Base-by-base conservation (phyloP, 2,113 vertebrate genomes). In the Prietella phreatophila region DNA sequence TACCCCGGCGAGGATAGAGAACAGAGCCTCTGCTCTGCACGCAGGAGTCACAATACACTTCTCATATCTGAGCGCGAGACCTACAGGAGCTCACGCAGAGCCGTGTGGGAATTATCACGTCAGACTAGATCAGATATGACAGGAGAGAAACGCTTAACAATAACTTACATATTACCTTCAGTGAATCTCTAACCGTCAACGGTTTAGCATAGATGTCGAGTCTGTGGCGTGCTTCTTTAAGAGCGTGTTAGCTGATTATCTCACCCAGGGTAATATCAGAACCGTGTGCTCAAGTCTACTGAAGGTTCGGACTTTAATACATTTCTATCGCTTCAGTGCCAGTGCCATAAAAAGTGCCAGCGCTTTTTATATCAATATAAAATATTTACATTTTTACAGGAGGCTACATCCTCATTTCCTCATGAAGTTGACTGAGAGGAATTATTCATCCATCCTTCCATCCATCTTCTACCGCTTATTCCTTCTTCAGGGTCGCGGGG, bases 11-110 rank as follows among this genome's bases (percentile, higher is more conserved):
- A 82, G 83, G 84, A 88, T 88, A 55, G 47, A 80, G 85, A 76
- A 84, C 61, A 81, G 47, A 69, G 47, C 14, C 58, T 61, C 86
- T 61, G 82, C 42, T 39, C 71, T 84, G 82, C 11, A 47, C 81
- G 4, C 13, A 5, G 82, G 73, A 63, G 80, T 81, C 55, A 78
- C 56, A 61, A 85, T 85, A 60, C 56, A 63, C 82, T 14, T 67
- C 82, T 85, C 42, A 13, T 56, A 27, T 76, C 76, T 36, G 67
- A 30, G 55, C 73, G 53, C 6, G 86, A 82, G 61, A 78, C 63
- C 56, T 81, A 19, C 93, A 95, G 94, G 95, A 96, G 75, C 60
- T 65, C 14, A 22, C 22, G 47, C n/a, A 2, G 27, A 60, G 84
- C 69, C 69, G 4, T 17, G 71, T 19, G 42, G 69, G 69, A 36